Evolutionary conservation across 1,140 invertebrate species (phyloP).

Genomic region (Varroa destructor): DNA sequence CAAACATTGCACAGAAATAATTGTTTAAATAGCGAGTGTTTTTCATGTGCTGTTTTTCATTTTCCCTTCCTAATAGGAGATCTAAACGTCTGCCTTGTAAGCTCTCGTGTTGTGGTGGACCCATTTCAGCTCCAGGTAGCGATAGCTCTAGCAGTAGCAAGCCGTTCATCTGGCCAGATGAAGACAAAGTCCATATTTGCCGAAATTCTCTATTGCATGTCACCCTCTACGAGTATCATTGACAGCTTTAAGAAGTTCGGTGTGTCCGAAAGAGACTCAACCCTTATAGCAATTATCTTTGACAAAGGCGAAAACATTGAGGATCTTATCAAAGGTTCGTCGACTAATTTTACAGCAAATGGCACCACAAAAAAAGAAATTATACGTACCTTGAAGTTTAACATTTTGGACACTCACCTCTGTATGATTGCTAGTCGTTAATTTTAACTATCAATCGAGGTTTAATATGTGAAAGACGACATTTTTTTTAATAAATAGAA

Average conservation of each 20-base stretch:
- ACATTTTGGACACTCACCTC: too few relatives aligned
- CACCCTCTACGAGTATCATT: conserved; percentile 3
- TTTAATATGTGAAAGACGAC: too few relatives aligned
- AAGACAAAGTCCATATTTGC: conserved; percentile 1
- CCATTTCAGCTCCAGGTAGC: conserved; percentile 17
- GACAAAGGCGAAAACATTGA: background rate
- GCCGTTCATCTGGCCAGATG: conserved; percentile 8
- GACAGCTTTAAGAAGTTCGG: conserved; percentile 15
- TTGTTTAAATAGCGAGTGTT: too few relatives aligned
- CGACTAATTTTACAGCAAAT: background rate
- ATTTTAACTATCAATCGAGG: too few relatives aligned
- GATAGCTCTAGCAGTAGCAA: background rate
- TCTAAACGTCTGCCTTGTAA: conserved; percentile 12
- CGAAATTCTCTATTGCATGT: conserved; percentile 18
- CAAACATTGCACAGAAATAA: too few relatives aligned
- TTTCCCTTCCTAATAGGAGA: background rate
- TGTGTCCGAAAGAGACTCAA: background rate
- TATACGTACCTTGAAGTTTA: too few relatives aligned
- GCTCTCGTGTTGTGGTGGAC: background rate
- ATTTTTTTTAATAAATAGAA: too few relatives aligned
- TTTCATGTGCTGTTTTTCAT: too few relatives aligned
- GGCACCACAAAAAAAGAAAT: too few relatives aligned
- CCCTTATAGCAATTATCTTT: conserved; percentile 1
- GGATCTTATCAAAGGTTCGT: background rate
- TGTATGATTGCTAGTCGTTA: too few relatives aligned